Evolutionary conservation across 2,113 vertebrate species (phyloP).

Genomic region (Aldabrachelys gigantea): DNA sequence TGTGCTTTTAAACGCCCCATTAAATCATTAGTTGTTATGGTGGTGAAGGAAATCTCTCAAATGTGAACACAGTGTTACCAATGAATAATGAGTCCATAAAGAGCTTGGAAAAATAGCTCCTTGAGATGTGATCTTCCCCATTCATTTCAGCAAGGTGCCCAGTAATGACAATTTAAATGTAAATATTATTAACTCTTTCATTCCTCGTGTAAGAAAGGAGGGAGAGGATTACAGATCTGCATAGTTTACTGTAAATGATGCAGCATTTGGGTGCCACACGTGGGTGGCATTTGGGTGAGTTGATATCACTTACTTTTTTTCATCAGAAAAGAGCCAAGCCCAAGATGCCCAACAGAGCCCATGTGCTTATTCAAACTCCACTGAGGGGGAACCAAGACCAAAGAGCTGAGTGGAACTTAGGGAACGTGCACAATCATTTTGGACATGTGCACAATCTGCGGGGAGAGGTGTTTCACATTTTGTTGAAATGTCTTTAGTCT

Average conservation of each 20-base stretch:
- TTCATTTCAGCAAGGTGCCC: neutral
- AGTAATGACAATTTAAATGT: neutral
- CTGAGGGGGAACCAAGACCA: neutral
- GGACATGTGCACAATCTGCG: too few relatives aligned
- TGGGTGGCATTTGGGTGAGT: neutral
- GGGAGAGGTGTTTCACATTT: neutral
- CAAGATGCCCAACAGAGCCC: too few relatives aligned
- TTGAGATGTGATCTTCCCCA: neutral
- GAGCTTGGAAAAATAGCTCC: neutral
- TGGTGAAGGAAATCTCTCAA: neutral
- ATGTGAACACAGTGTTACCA: neutral
- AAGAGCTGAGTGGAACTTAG: neutral
- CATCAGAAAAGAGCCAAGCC: neutral
- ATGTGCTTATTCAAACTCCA: neutral
- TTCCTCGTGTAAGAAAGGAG: neutral
- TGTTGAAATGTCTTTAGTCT: neutral
- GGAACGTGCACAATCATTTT: too few relatives aligned
- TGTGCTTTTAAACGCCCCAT: neutral
- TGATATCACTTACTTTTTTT: neutral
- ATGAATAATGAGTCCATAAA: neutral
- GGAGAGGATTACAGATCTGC: neutral
- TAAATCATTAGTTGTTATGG: neutral
- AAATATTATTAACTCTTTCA: neutral
- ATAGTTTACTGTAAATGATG: neutral
- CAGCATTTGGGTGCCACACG: neutral